Percentiles rank a stretch among this genome's conserved stretches.
Conservation (phyloP, 1,140 invertebrate genomes). For the Bombus turneri region DNA sequence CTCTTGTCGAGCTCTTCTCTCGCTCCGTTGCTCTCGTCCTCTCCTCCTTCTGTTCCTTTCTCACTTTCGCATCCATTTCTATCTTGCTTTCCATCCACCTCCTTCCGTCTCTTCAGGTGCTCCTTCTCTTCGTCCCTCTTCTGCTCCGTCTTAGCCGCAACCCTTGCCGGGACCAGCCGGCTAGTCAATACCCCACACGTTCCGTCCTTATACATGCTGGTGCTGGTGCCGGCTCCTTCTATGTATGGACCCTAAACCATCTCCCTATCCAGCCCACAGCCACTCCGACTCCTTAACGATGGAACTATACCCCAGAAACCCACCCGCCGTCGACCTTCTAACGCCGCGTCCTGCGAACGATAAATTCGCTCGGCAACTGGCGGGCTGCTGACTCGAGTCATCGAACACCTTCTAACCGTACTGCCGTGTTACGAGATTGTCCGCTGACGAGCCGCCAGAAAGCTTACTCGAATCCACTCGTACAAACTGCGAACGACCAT, state of each 20-base stretch:
- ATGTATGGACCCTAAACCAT: conserved; percentile 69
- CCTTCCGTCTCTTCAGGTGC: conserved; percentile 60
- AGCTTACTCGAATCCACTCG: background rate
- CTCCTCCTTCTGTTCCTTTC: conserved; percentile 47
- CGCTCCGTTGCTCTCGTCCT: conserved; percentile 32
- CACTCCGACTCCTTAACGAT: conserved; percentile 70
- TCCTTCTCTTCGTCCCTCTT: conserved; percentile 67
- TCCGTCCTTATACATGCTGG: conserved; percentile 69
- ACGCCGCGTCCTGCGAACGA: conserved; percentile 60
- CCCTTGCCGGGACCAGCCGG: conserved; percentile 78
- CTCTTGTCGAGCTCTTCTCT: conserved; percentile 8
- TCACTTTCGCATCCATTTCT: conserved; percentile 57
- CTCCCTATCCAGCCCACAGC: conserved; percentile 67
- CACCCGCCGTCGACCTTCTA: conserved; percentile 31
- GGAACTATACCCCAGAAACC: conserved; percentile 65
- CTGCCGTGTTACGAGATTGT: conserved; percentile 21
- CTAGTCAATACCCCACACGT: conserved; percentile 78
- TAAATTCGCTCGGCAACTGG: conserved; percentile 74
- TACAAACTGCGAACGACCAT: background rate
- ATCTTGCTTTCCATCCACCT: conserved; percentile 56
- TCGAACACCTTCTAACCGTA: conserved; percentile 21
- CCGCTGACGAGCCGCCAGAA: conserved; percentile 13
- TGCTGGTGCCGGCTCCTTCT: conserved; percentile 58
- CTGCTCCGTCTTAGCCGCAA: conserved; percentile 80
- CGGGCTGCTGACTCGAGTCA: conserved; percentile 71